These are phyloP conservation scores for Chrysochloris asiatica DNA, from an alignment of 2,113 vertebrate genomes.

Conservation along the genomic window DNA sequence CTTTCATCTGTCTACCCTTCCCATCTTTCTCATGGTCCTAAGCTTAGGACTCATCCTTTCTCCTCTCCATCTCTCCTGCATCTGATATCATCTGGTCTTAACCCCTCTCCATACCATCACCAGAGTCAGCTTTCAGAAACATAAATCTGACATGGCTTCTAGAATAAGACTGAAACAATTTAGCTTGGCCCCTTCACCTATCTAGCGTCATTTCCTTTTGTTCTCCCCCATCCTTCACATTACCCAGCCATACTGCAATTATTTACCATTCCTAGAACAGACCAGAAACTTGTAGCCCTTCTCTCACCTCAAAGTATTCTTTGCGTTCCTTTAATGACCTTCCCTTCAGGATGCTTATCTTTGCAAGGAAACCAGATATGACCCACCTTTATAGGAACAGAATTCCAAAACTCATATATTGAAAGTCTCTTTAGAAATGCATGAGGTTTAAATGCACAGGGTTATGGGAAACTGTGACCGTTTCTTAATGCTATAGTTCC, in stretches of 20 bases:
- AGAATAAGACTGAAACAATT: background rate
- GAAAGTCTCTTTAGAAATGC: background rate
- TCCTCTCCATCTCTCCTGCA: background rate
- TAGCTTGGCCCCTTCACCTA: no score
- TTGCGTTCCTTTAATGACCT: background rate
- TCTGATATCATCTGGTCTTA: background rate
- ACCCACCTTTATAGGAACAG: background rate
- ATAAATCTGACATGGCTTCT: background rate
- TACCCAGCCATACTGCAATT: background rate
- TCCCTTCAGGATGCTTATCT: background rate
- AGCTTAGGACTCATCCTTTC: background rate
- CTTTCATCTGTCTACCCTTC: accelerated
- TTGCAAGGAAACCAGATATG: background rate
- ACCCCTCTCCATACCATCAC: background rate
- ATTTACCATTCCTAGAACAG: no score
- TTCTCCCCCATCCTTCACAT: background rate
- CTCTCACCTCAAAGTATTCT: no score
- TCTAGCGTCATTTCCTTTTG: background rate
- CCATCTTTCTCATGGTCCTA: background rate
- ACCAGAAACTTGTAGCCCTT: accelerated
- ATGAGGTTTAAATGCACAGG: background rate
- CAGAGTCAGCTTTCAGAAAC: background rate
- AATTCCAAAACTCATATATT: background rate
- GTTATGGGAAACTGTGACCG: background rate
- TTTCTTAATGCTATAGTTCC: background rate